Conservation (phyloP, 2,113 vertebrate species). For the Salvator merianae region DNA sequence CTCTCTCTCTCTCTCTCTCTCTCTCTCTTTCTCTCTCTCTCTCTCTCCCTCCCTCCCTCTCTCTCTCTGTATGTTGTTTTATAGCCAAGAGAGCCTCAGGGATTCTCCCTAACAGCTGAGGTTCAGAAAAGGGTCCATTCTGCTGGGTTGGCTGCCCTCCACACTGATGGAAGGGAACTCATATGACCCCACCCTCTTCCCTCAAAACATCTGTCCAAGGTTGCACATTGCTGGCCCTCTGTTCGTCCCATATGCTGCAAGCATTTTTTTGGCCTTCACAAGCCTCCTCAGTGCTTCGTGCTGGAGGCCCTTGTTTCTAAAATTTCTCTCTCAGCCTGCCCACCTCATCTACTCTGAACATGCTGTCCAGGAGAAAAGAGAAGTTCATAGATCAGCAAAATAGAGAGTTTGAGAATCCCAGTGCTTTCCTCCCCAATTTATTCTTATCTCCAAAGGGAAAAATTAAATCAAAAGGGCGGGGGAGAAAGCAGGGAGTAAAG, state of each 20-base stretch:
- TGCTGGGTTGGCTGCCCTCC: conserved; percentile 57
- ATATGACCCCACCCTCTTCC: conserved; percentile 54
- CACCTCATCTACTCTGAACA: conserved; percentile 27
- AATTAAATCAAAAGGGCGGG: neutral
- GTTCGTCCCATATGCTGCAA: conserved; percentile 64
- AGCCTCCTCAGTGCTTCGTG: conserved; percentile 63
- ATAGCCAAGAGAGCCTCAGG: conserved; percentile 61
- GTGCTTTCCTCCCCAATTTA: neutral
- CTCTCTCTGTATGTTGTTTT: conserved; percentile 43
- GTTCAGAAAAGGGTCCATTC: conserved; percentile 65
- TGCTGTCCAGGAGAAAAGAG: conserved; percentile 16
- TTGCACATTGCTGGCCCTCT: conserved; percentile 58
- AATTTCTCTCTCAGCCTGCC: conserved; percentile 39
- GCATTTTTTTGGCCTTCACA: conserved; percentile 65
- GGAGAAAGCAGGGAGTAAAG: no score
- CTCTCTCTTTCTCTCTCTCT: conserved; percentile 49
- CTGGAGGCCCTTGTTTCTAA: conserved; percentile 57
- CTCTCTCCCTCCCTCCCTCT: conserved; percentile 55
- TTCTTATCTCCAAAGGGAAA: conserved; percentile 26
- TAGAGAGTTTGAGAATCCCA: neutral
- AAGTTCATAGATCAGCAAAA: conserved; percentile 17
- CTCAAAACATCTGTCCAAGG: conserved; percentile 69
- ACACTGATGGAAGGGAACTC: neutral
- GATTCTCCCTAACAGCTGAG: conserved; percentile 68
- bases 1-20: no score